These are phyloP conservation scores for Alligator sinensis DNA, from an alignment of 2,113 vertebrate species.

Conservation along the genomic window DNA sequence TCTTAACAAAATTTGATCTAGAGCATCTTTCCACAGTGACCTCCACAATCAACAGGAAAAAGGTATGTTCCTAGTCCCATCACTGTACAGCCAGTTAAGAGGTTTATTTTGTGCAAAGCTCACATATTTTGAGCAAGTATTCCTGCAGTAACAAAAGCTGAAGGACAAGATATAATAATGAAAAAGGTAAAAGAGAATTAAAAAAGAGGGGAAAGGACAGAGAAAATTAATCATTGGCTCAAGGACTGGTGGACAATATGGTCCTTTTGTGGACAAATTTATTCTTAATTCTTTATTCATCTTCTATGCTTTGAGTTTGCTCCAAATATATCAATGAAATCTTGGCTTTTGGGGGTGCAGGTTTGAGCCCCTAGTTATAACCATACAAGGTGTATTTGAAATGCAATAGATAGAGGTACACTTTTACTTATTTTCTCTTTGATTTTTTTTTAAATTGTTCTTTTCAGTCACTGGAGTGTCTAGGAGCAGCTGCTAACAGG, in stretches of 20 bases:
- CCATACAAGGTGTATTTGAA: conserved; percentile 33
- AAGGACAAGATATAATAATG: not conserved
- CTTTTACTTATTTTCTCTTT: conserved; percentile 27
- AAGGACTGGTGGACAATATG: not conserved
- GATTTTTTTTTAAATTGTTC: conserved; percentile 6
- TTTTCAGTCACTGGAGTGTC: conserved; percentile 30
- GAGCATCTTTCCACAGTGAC: not conserved
- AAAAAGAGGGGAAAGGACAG: not conserved
- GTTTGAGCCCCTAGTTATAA: conserved; percentile 7
- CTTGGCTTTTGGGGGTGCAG: conserved; percentile 32
- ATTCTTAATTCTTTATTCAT: conserved; percentile 18
- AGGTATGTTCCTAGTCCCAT: not conserved
- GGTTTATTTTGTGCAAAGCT: not conserved
- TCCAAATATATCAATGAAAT: not conserved
- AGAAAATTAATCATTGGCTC: not conserved
- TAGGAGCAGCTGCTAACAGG: conserved; percentile 13
- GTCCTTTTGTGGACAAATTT: conserved; percentile 23
- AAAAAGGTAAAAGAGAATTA: not conserved
- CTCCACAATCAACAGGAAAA: not conserved
- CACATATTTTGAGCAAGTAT: not conserved
- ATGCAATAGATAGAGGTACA: conserved; percentile 13
- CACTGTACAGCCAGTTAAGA: not conserved
- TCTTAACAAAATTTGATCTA: not conserved
- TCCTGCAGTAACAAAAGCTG: not conserved
- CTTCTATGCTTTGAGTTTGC: not conserved